Conservation (phyloP, 2,888 invertebrate genomes). For the Agonopterix arenella region DNA sequence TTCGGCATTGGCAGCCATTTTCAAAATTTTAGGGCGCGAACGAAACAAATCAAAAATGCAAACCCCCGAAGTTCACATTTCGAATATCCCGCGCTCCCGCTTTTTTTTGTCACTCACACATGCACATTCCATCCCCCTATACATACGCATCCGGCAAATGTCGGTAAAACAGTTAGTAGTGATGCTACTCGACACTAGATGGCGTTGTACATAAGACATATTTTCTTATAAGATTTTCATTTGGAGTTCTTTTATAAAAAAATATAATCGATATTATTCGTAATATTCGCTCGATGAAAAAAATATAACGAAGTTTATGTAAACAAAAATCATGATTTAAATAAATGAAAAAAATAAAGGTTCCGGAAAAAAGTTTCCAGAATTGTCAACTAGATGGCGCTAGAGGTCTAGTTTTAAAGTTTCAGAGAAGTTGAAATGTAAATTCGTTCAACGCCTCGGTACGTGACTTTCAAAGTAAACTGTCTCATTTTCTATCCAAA, state of each 20-base stretch:
- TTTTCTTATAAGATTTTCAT: background rate
- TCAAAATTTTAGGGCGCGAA: background rate
- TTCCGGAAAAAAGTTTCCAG: too few species aligned
- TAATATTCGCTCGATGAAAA: too few species aligned
- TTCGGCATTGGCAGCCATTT: too few species aligned
- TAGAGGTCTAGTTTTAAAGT: constrained; percentile 17
- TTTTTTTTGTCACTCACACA: constrained; percentile 14
- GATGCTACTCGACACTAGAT: constrained; percentile 42
- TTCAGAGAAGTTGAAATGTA: background rate
- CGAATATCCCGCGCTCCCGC: constrained; percentile 9
- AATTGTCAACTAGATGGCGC: constrained; percentile 38
- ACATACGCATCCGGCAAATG: constrained; percentile 2
- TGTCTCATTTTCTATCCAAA: constrained; percentile 64
- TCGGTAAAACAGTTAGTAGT: constrained; percentile 16
- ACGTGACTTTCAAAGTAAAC: constrained; percentile 66
- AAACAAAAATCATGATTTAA: too few species aligned
- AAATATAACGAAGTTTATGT: too few species aligned
- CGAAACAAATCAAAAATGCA: constrained; percentile 3
- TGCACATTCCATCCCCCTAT: constrained; percentile 6
- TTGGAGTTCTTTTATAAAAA: background rate
- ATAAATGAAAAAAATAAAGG: too few species aligned
- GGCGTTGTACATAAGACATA: constrained; percentile 16
- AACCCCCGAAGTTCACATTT: constrained; percentile 4
- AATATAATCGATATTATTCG: background rate
- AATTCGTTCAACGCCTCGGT: constrained; percentile 27